Conservation (phyloP, 2,888 invertebrate genomes). For the Chymomyza caudatula region DNA sequence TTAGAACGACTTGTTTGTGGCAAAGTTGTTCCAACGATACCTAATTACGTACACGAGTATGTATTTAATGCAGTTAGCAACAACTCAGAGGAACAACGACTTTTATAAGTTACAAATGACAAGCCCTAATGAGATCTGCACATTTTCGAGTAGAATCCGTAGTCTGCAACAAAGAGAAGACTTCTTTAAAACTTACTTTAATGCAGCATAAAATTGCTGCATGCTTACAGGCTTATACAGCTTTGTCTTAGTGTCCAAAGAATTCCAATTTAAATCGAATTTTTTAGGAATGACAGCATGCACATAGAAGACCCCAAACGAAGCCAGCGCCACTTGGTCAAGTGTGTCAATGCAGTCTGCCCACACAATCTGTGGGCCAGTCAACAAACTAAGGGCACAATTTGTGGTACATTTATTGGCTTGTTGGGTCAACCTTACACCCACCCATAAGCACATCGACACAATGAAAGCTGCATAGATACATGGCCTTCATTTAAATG, state of each 20-base stretch:
- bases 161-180: neutral
- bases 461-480: neutral
- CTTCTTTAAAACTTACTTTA: neutral
- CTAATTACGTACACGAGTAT: neutral
- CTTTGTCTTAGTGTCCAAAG: slow-evolving; percentile 35
- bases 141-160: neutral
- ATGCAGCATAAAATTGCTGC: neutral
- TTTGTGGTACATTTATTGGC: slow-evolving; percentile 72
- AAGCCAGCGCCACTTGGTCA: slow-evolving; percentile 42
- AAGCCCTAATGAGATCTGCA: neutral
- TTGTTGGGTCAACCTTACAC: slow-evolving; percentile 55
- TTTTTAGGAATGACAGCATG: slow-evolving; percentile 50
- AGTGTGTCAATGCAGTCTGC: slow-evolving; percentile 55
- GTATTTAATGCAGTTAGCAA: neutral
- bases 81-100: neutral
- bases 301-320: slow-evolving; percentile 16
- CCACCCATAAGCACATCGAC: slow-evolving; percentile 5
- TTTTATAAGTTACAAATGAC: neutral
- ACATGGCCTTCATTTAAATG: neutral
- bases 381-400: slow-evolving; percentile 55
- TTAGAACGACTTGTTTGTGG: neutral
- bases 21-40: neutral
- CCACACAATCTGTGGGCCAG: neutral
- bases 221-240: neutral
- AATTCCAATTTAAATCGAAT: slow-evolving; percentile 71